phyloP scores from a whole-genome alignment of 2,113 vertebrate genomes.

The Jaculus jaculus region DNA sequence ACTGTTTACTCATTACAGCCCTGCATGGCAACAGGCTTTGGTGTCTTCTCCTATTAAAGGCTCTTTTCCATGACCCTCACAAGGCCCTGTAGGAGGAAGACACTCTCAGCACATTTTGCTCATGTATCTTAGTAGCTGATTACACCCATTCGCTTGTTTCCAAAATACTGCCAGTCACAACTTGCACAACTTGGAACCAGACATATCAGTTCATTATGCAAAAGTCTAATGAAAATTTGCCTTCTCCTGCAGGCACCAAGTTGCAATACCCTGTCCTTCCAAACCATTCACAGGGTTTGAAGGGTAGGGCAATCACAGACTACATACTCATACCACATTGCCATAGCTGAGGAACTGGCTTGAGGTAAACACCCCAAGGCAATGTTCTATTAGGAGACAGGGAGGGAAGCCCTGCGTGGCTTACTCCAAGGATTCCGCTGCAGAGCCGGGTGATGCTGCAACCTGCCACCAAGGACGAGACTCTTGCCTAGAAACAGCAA shows the following conservation, averaged over 20 bases:
- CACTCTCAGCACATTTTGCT: neutral
- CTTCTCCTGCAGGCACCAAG: slow-evolving; percentile 44
- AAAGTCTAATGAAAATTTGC: slow-evolving; percentile 47
- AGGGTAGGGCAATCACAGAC: slow-evolving; percentile 22
- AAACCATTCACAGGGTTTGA: neutral
- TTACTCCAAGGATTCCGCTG: slow-evolving; percentile 51
- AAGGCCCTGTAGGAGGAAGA: slow-evolving; percentile 9
- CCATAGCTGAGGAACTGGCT: neutral
- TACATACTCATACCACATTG: neutral
- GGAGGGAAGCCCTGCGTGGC: slow-evolving; percentile 4
- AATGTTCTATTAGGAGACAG: slow-evolving; percentile 19
- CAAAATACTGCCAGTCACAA: slow-evolving; percentile 73
- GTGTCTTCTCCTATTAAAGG: slow-evolving; percentile 45
- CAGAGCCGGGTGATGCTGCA: slow-evolving; percentile 20
- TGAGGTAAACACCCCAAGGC: neutral
- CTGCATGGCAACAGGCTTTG: slow-evolving; percentile 54
- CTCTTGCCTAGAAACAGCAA: slow-evolving; percentile 61
- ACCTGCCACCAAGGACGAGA: slow-evolving; percentile 23
- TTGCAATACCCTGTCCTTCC: slow-evolving; percentile 52
- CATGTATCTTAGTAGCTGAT: slow-evolving; percentile 70
- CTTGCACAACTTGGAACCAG: slow-evolving; percentile 53
- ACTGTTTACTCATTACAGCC: slow-evolving; percentile 50
- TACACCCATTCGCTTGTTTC: slow-evolving; percentile 63
- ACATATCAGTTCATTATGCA: neutral
- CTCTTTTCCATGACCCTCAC: neutral